Conservation (phyloP, 2,797 vertebrate species). For the Steatocranus sp. region DNA sequence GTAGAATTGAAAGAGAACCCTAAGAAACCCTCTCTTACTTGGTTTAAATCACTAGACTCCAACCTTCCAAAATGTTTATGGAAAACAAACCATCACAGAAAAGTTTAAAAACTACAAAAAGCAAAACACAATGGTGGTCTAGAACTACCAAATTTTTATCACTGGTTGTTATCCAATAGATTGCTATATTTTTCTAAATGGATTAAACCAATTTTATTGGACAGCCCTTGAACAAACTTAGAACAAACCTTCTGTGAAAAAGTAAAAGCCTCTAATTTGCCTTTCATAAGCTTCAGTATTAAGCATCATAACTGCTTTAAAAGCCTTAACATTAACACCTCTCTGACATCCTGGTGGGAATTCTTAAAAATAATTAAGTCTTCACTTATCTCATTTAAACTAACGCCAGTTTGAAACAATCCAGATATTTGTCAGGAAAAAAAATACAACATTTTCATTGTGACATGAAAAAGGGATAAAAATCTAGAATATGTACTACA, state of each 20-base stretch:
- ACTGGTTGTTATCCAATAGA: neutral
- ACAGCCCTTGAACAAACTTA: neutral
- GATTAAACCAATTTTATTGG: neutral
- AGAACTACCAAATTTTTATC: neutral
- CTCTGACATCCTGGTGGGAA: neutral
- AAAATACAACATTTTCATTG: neutral
- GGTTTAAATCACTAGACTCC: neutral
- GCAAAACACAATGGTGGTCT: neutral
- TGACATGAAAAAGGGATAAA: neutral
- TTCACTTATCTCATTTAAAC: neutral
- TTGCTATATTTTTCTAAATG: neutral
- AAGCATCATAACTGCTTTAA: neutral
- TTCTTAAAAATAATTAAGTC: neutral
- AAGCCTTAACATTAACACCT: neutral
- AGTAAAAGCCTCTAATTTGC: neutral
- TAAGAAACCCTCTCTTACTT: neutral
- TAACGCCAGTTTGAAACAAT: neutral
- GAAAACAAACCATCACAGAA: neutral
- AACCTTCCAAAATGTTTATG: neutral
- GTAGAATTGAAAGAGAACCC: neutral
- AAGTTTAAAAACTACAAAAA: neutral
- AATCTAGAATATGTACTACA: neutral
- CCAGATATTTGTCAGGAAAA: neutral
- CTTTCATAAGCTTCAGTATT: neutral
- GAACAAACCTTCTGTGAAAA: neutral